Evolutionary conservation across 2,888 invertebrate species (phyloP), one percentile per base, ranked within the genome.

Genomic region (Xanthorhoe spadicearia): DNA sequence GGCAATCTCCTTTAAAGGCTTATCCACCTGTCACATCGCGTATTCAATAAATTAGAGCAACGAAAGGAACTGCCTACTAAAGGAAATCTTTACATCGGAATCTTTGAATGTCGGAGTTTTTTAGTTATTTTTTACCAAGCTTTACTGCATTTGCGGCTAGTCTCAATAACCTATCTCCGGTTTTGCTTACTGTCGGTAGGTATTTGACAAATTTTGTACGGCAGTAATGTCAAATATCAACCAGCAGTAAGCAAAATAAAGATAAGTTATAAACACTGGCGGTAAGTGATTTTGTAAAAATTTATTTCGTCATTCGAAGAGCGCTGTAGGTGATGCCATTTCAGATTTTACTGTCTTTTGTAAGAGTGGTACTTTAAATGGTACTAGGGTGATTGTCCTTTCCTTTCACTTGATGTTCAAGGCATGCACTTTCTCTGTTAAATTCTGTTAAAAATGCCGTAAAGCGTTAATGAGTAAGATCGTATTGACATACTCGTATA

Each of bases 1-100:
- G 62, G n/a, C 15, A 17, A 43, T 2, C 38, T 35, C 68, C 53
- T 53, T 64, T 32, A 32, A 53, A 9, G 53, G 46, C 28, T 32
- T 49, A 61, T 53, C 50, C 52, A 62, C 59, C 17, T 68, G 63
- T 61, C 49, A 57, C 19, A n/a, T 48, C 49, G 28, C 64, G 61
- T 53, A 64, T 64, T 68, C 54, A 54, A 68, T 64, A 57, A 68
- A 61, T 64, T 61, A 58, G 57, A 63, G 56, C 53, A 60, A 68
- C 46, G 56, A 61, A 68, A 61, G 68, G 64, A 68, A 64, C 64
- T 57, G 32, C 56, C 38, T 43, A 49, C 52, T 52, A 38, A 38
- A 64, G 68, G 61, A 68, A 64, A 57, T 68, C 32, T 53, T 60
- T 50, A 63, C 18, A 52, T 63, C 56, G 63, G 67, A 56, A 63